Evolutionary conservation across 1,140 invertebrate species (phyloP), one percentile per base, ranked within the genome.

Genomic region (Temnothorax nylanderi): DNA sequence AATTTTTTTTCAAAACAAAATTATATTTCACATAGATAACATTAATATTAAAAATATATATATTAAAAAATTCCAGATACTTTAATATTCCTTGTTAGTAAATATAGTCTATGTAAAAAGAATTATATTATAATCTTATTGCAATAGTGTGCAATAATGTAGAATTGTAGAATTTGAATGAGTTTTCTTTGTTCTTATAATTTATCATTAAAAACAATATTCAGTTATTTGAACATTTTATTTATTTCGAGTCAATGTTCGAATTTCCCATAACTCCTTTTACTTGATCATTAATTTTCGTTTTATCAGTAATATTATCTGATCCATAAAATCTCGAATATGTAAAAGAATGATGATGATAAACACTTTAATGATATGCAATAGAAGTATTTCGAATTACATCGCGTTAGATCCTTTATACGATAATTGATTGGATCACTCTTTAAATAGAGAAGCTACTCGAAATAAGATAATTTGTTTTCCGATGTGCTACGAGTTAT

Each of bases 381-480:
- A 44, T 65, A 34, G 11, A 78, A 47, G 37, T 64, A 65, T 34
- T 64, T 64, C 11, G 21, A 37, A 21, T 13, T 41, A 18, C 10
- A 54, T 16, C 21, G 34, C 64, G 64, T 16, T 58, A 26, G 34
- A 58, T 58, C 11, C 21, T 75, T 75, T 58, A 44, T 16, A 32
- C 13, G 49, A 8, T 49, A 34, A 64, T 78, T 64, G 41, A 64
- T 77, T 26, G 16, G 0, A 7, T 51, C 13, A n/a, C n/a, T 56
- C 16, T n/a, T 56, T 32, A 80, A 54, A 54, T 41, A 69, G 0
- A 67, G 37, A 69, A 26, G 8, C n/a, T 34, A 67, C 4, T 54
- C n/a, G 18, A 62, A 47, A 47, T 41, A 58, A 26, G 6, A 37
- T 77, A 78, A 78, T 49, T 78, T 44, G 3, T 78, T 54, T 47